Base-by-base conservation (phyloP, 2,797 vertebrate species). In the Sebastiscus albofasciatus region DNA sequence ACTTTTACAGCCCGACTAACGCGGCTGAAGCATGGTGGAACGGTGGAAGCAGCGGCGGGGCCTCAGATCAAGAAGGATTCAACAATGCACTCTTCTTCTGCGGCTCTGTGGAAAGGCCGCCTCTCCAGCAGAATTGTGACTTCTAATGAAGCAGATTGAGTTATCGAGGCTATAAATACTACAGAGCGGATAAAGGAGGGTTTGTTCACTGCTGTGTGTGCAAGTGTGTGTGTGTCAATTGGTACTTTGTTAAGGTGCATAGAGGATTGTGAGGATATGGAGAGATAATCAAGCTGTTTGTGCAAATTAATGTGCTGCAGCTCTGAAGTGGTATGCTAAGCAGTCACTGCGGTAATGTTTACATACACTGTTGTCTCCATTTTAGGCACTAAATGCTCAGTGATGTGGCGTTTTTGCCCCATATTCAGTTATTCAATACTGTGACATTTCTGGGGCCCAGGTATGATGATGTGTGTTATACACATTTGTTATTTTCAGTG, bases 101-200 rank as follows among this genome's bases (percentile, higher is more conserved):
- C 8, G 60, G 73, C 55, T 39, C 61, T 5, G 9, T 67, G 52
- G 52, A 82, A 70, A 75, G 76, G 34, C 68, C 72, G 62, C 68
- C 74, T 34, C 73, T 84, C 27, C 20, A 29, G 33, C 58, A 77
- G 42, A 69, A 83, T 49, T 79, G 74, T 65, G 80, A 90, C 83
- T 83, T 83, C 42, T 80, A 83, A 85, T 79, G 68, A 90, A 87
- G 73, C 81, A 80, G 67, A 81, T 77, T 84, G 80, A 90, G 72
- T 90, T 87, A 86, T 79, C 34, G 60, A 56, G 70, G 84, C 67
- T 77, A 73, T 87, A 89, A 91, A 92, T 78, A 88, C 54, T 34
- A 58, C 8, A 46, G 13, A 68, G 46, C 29, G 75, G 26, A 81
- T 79, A 76, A 81, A 55, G 66, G 67, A 68, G 55, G 31, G 31